Evolutionary conservation across 2,888 invertebrate genomes (phyloP), one percentile per base, ranked within the genome.

Genomic region (Zele albiditarsus): DNA sequence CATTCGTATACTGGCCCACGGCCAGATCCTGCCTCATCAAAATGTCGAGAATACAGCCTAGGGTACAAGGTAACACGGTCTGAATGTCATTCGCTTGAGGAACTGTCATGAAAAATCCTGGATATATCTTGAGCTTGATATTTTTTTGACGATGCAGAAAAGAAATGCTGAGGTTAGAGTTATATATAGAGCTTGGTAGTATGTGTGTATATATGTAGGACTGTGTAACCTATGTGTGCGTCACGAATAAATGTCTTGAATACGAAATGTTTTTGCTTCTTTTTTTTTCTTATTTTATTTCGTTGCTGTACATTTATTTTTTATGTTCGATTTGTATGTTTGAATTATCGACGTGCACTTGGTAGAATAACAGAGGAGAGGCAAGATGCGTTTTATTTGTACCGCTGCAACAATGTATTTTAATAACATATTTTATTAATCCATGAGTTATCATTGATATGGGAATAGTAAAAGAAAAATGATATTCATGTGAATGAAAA

Each of bases 11-110:
- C 81, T 85, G 84, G 85, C 84, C 84, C 79, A 76, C 80, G 80
- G 85, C 85, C 85, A 85, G 84, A 85, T 85, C 82, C 84, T 81
- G 83, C 82, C 83, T 85, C 84, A 85, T 85, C 84, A 85, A 85
- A 85, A 84, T 83, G 84, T 85, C 84, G 84, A 82, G 80, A 83
- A 84, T 84, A 84, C 80, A 81, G 80, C 80, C 80, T 73, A 79
- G 76, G 79, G 80, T 69, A 75, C 72, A 72, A 77, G 74, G 73
- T 71, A 65, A 66, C 68, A 60, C 72, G 63, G 80, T 84, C 79
- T 82, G 81, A 84, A 84, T 84, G 84, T 82, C 82, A 83, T 83
- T 82, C 83, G 16, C 80, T 81, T 77, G 81, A 84, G 80, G 79
- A 81, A 82, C 81, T 78, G 79, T 84, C 81, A 76, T 46, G 73